Evolutionary conservation across 2,797 vertebrate species (phyloP).

Genomic region (Channallabes apus): DNA sequence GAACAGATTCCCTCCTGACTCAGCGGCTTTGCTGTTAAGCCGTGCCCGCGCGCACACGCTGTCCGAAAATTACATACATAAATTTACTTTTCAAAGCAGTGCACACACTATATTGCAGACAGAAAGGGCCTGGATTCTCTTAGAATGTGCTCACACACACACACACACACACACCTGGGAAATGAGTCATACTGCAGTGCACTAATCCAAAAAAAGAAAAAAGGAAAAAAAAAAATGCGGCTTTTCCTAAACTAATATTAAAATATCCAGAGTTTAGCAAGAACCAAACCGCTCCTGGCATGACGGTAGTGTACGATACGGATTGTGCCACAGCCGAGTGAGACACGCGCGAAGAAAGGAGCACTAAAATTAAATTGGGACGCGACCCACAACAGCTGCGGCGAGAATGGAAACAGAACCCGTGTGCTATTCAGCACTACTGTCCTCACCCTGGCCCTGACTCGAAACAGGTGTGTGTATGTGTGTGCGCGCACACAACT

Average conservation of each 20-base stretch:
- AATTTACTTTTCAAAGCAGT: conserved; percentile 50
- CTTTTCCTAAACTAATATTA: not conserved
- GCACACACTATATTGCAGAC: conserved; percentile 29
- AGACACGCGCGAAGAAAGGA: not conserved
- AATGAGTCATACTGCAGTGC: conserved; percentile 2
- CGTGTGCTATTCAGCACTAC: conserved; percentile 19
- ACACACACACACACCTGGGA: conserved; percentile 23
- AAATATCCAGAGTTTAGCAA: not conserved
- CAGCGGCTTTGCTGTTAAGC: not conserved
- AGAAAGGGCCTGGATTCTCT: conserved; percentile 45
- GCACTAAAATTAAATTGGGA: not conserved
- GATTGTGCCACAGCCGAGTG: not conserved
- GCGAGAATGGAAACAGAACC: conserved; percentile 9
- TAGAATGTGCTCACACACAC: not conserved
- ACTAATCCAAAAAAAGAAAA: not conserved
- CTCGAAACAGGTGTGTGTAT: conserved; percentile 19
- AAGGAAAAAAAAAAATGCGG: not conserved
- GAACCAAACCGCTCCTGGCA: not conserved
- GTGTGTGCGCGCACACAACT: not conserved
- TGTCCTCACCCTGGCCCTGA: conserved; percentile 28
- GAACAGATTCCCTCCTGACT: conserved; percentile 22
- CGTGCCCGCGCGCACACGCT: not conserved
- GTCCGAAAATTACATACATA: conserved; percentile 45
- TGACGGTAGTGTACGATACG: not conserved
- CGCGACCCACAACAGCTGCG: conserved; percentile 16